phyloP scores from a whole-genome alignment of 2,888 invertebrate genomes.

The Sussaba pulchella region DNA sequence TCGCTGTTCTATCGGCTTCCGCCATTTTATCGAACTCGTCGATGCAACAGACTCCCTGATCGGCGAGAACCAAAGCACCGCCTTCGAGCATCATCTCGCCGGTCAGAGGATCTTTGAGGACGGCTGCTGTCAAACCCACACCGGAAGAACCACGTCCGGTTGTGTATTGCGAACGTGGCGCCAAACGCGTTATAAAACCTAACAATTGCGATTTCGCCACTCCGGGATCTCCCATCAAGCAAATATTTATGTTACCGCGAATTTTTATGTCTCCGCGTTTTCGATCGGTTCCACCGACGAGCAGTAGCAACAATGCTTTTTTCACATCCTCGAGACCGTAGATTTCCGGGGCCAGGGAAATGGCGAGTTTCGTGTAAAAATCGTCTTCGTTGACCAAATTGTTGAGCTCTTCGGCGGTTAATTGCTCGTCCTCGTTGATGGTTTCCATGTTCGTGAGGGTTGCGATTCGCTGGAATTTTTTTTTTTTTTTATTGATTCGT shows the following conservation, averaged over 20 bases:
- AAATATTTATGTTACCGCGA: constrained; percentile 97
- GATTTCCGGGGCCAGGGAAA: constrained; percentile 98
- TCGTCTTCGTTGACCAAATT: constrained; percentile 92
- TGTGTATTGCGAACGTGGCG: constrained; percentile 97
- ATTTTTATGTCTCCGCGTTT: constrained; percentile 98
- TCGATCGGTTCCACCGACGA: constrained; percentile 96
- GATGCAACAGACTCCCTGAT: constrained; percentile 99
- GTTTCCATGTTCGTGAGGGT: constrained; percentile 96
- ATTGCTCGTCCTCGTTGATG: constrained; percentile 89
- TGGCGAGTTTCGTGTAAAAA: constrained; percentile 96
- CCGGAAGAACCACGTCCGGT: constrained; percentile 98
- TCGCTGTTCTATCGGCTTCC: constrained; percentile 96
- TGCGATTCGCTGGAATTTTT: constrained; percentile 87
- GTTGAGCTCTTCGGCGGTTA: constrained; percentile 93
- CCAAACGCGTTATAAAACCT: constrained; percentile 96
- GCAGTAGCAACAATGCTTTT: constrained; percentile 95
- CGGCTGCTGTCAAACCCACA: constrained; percentile 99
- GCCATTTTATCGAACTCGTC: constrained; percentile 99
- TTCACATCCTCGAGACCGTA: constrained; percentile 99
- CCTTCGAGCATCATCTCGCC: constrained; percentile 99
- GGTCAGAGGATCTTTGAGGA: constrained; percentile 98
- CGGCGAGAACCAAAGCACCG: constrained; percentile 97
- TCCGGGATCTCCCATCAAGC: constrained; percentile 99
- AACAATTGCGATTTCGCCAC: constrained; percentile 99
- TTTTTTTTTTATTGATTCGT: too few species aligned